Conservation (phyloP, 2,113 vertebrate species). For the Microtus montanus region DNA sequence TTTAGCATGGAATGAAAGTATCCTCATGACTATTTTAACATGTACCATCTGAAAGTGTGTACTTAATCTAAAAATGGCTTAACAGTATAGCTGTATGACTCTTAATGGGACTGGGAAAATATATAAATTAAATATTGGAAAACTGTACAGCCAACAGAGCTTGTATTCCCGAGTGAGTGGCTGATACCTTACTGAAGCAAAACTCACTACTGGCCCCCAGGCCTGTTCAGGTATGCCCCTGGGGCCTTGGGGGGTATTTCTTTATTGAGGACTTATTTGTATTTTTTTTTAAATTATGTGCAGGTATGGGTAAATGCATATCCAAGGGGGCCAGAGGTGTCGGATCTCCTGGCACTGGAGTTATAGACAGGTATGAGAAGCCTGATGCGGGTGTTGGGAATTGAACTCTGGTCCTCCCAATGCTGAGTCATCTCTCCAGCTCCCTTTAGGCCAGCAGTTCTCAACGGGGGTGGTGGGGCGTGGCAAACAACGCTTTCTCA, state of each 20-base stretch:
- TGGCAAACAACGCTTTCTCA: neutral
- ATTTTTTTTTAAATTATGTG: neutral
- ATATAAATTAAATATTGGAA: constrained; percentile 17
- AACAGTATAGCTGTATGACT: neutral
- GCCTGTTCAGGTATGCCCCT: neutral
- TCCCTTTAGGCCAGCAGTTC: neutral
- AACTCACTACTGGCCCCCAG: neutral
- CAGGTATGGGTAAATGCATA: neutral
- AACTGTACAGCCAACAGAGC: neutral
- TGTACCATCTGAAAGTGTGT: neutral
- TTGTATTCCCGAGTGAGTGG: neutral
- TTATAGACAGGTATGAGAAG: neutral
- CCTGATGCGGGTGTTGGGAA: neutral
- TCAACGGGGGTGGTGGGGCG: neutral
- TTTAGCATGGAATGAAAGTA: constrained; percentile 3
- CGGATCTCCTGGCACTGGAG: neutral
- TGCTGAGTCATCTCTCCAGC: neutral
- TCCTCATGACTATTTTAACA: constrained; percentile 30
- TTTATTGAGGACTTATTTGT: neutral
- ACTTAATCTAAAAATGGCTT: neutral
- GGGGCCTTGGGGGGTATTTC: neutral
- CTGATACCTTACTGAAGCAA: neutral
- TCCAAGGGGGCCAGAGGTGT: neutral
- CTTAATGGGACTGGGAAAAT: constrained; percentile 7
- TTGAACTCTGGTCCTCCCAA: neutral